Evolutionary conservation across 1,140 invertebrate genomes (phyloP).

Genomic region (Lepidurus packardi): DNA sequence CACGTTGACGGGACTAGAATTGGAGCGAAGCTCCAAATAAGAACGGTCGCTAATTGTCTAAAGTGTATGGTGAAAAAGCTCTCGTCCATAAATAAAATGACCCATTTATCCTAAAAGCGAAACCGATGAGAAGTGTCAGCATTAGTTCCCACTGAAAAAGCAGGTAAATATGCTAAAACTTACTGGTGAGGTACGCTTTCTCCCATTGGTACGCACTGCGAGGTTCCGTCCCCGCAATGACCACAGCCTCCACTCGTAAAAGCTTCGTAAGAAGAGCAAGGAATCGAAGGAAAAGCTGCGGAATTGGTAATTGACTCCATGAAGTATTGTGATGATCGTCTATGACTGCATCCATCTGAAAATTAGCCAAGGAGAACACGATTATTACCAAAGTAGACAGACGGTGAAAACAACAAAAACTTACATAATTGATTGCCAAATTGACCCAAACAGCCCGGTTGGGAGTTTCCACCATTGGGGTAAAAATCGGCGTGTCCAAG

Average conservation of each 20-base stretch:
- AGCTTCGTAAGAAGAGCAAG: conserved; percentile 37
- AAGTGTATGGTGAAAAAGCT: neutral
- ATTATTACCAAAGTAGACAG: neutral
- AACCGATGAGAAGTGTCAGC: too few species aligned
- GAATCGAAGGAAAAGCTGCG: conserved; percentile 27
- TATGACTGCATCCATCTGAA: conserved; percentile 30
- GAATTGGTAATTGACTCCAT: conserved; percentile 32
- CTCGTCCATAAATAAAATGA: conserved; percentile 27
- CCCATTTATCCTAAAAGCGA: conserved; percentile 15
- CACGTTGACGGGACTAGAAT: conserved; percentile 12
- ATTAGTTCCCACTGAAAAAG: neutral
- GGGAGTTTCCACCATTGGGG: conserved; percentile 32
- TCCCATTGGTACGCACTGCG: conserved; percentile 31
- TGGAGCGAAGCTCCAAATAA: neutral
- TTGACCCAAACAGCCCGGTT: conserved; percentile 32
- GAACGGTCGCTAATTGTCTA: neutral
- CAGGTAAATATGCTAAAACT: neutral
- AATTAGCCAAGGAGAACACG: neutral
- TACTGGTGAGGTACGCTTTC: conserved; percentile 24
- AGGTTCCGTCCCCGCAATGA: conserved; percentile 37
- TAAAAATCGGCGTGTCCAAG: conserved; percentile 35
- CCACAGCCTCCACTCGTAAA: conserved; percentile 39
- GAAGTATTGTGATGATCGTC: conserved; percentile 27
- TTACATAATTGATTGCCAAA: neutral
- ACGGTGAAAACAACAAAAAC: neutral